Evolutionary conservation across 2,113 vertebrate genomes (phyloP).

Genomic region (Poeciliopsis occidentalis): DNA sequence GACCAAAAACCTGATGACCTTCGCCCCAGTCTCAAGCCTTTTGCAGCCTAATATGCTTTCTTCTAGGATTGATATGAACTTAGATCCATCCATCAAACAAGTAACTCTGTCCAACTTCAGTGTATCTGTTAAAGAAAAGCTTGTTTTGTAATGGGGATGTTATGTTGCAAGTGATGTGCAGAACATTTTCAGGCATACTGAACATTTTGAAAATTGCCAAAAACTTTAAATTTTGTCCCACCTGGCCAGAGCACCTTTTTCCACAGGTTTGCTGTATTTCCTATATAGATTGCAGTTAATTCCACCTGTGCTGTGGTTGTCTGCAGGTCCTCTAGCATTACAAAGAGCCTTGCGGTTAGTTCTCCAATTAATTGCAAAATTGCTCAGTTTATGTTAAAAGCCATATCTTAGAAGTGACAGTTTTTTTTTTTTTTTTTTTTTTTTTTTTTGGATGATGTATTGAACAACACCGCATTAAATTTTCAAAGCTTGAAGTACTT

Average conservation of each 20-base stretch:
- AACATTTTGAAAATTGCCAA: no score
- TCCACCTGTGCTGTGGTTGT: not conserved
- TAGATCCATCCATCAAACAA: no score
- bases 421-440: not conserved
- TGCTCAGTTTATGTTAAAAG: no score
- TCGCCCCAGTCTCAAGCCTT: no score
- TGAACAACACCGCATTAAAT: not conserved
- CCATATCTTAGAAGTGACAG: not conserved
- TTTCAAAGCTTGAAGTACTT: not conserved
- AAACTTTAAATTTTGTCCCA: no score
- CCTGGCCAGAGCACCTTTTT: no score
- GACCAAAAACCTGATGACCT: constrained; percentile 55
- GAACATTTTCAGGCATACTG: no score
- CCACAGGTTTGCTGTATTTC: no score
- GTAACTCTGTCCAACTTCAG: no score
- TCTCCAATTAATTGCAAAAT: not conserved
- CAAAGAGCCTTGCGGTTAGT: not conserved
- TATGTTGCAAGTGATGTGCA: not conserved
- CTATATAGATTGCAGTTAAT: not conserved
- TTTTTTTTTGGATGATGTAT: no score
- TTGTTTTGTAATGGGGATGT: not conserved
- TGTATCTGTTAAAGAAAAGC: not conserved
- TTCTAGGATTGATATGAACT: no score
- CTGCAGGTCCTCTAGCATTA: not conserved
- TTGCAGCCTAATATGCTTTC: no score